Conservation (phyloP, 2,113 vertebrate species). For the Dasyornis broadbenti region DNA sequence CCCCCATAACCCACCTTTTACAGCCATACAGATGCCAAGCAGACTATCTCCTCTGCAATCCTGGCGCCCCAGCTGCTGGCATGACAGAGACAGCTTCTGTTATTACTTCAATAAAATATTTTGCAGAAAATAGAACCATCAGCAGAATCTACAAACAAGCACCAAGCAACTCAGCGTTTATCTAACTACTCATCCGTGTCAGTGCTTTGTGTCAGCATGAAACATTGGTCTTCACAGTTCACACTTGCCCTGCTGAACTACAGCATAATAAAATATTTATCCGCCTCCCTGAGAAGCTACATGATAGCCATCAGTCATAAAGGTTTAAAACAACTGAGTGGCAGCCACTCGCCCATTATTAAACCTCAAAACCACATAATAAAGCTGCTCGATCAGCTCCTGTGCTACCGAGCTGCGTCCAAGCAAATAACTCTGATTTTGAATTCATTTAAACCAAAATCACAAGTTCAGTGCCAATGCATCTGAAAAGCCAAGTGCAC, state of each 20-base stretch:
- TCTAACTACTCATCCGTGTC: slow-evolving; percentile 51
- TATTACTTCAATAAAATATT: slow-evolving; percentile 32
- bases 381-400: not conserved
- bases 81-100: not conserved
- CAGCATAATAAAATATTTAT: slow-evolving; percentile 35
- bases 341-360: not conserved
- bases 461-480: not conserved
- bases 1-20: not conserved
- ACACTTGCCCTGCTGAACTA: slow-evolving; percentile 41
- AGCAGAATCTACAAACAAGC: slow-evolving; percentile 51
- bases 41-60: not conserved
- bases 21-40: not conserved
- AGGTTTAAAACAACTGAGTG: slow-evolving; percentile 19
- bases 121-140: slow-evolving; percentile 42
- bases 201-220: slow-evolving; percentile 38
- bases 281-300: not conserved
- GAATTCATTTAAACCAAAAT: not conserved
- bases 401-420: not conserved
- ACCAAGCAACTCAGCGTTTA: slow-evolving; percentile 41
- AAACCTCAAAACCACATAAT: not conserved
- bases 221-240: slow-evolving; percentile 29
- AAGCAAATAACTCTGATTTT: not conserved
- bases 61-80: accelerated
- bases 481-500: not conserved
- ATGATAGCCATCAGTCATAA: slow-evolving; percentile 32